Evolutionary conservation across 2,797 vertebrate species (phyloP), one percentile per base, ranked within the genome.

Genomic region (Aselliscus stoliczkanus): DNA sequence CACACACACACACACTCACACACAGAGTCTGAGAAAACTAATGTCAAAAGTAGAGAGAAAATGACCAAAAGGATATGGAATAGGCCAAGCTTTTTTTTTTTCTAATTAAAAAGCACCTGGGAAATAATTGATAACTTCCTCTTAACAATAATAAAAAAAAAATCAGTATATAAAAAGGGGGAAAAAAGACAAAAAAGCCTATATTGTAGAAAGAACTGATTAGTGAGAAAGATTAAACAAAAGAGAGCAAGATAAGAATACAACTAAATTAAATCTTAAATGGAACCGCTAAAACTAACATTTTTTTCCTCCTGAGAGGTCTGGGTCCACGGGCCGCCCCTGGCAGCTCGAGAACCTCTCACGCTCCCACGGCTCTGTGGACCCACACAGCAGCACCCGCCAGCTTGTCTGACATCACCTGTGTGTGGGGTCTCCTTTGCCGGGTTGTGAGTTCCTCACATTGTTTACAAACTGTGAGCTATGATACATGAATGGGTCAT

Each of bases 81-180:
- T 2, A 70, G 58, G 42, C 29, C 67, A 81, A 75, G 52, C 50
- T 81, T 72, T 42, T 69, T 60, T 70, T 56, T 20, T 14, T 86
- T 73, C 92, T 47, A 42, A 85, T 86, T 86, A 92, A 95, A 95
- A 89, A 86, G 11, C 62, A 80, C 39, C 91, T 81, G 27, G 56
- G 47, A 29, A 94, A 73, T 47, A 86, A 87, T 5, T 70, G 79
- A 79, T 34, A 89, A 62, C 56, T 58, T 56, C 27, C 64, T 64
- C 37, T 65, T 85, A 62, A 50, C 69, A 93, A 50, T 86, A 64
- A 77, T 93, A 39, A 62, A 62, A 62, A 62, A 27, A 3, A 85
- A n/a, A 62, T 52, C 27, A 82, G 52, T 20, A 60, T 44, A 18
- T n/a, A 88, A 72, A 9, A 79, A 31, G 8, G 4, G 37, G 25